phyloP scores from a whole-genome alignment of 1,140 invertebrate genomes.

The Panulirus ornatus region DNA sequence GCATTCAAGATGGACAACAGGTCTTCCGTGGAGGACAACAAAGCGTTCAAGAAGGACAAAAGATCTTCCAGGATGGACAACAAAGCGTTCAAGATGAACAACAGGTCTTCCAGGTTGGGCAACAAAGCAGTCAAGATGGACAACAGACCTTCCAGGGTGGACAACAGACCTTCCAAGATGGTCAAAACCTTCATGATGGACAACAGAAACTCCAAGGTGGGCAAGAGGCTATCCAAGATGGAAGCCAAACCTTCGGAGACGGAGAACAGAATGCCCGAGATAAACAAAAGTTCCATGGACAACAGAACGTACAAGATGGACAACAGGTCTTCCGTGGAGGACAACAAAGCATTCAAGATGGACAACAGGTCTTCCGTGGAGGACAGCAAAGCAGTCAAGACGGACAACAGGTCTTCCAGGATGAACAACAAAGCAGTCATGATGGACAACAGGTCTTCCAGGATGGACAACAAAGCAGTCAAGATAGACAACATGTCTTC shows the following conservation, averaged over 20 bases:
- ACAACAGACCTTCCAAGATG: too few relatives aligned
- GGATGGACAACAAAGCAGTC: neutral
- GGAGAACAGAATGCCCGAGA: neutral
- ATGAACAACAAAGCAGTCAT: neutral
- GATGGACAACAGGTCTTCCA: neutral
- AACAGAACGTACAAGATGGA: neutral
- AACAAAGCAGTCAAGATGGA: too few relatives aligned
- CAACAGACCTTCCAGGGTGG: too few relatives aligned
- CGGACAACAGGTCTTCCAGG: neutral
- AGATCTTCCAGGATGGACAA: too few relatives aligned
- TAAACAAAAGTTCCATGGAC: neutral
- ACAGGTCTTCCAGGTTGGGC: too few relatives aligned
- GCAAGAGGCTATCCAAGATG: neutral
- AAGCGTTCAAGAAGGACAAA: too few relatives aligned
- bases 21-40: neutral
- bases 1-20: neutral
- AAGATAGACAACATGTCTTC: neutral
- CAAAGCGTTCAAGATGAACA: too few relatives aligned
- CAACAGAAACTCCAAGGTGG: neutral
- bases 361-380: neutral
- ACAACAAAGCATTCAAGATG: neutral
- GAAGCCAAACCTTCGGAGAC: neutral
- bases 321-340: neutral
- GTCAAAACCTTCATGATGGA: too few relatives aligned
- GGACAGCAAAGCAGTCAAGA: neutral